phyloP scores from a whole-genome alignment of 2,888 invertebrate genomes.

The Diplazon laetatorius region DNA sequence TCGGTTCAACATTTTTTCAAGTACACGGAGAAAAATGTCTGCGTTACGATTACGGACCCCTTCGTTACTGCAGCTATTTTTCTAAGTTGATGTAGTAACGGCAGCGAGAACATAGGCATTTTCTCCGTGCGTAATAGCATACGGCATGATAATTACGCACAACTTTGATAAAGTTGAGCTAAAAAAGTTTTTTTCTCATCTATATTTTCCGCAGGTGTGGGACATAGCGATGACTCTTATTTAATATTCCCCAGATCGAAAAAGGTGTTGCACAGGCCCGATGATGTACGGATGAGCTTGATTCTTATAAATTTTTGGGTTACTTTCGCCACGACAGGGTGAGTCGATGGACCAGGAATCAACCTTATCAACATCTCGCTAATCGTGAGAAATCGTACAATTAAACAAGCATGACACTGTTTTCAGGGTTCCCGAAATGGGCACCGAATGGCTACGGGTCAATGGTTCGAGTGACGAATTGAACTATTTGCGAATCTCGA shows the following conservation, averaged over 20 bases:
- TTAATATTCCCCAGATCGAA: neutral
- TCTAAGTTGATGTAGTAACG: too few relatives aligned
- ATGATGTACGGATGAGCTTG: neutral
- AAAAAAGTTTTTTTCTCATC: neutral
- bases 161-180: neutral
- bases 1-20: neutral
- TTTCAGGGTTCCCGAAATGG: neutral
- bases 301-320: neutral
- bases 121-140: too few relatives aligned
- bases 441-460: neutral
- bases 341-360: too few relatives aligned
- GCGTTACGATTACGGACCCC: too few relatives aligned
- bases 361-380: neutral
- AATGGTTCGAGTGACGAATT: neutral
- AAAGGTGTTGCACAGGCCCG: neutral
- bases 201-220: neutral
- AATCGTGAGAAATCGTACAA: neutral
- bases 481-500: neutral
- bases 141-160: too few relatives aligned
- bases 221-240: neutral
- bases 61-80: too few relatives aligned
- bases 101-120: neutral
- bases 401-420: neutral
- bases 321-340: conserved; percentile 6
- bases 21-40: too few relatives aligned